Percentiles rank a stretch among this genome's conserved stretches.
Evolutionary conservation across 2,797 vertebrate genomes (phyloP).

Genomic region (Sebastes wilsoni): DNA sequence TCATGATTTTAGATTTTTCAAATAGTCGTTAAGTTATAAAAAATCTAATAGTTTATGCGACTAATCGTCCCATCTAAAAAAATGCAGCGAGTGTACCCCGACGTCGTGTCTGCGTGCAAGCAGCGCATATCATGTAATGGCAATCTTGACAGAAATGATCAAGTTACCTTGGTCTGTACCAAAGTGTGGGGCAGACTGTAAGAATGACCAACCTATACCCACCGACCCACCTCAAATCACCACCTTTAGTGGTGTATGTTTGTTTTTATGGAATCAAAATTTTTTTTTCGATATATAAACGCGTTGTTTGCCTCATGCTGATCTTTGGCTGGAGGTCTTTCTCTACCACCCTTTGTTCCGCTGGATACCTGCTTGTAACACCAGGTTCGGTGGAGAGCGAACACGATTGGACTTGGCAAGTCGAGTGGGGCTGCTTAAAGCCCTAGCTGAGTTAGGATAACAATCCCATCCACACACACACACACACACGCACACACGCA

Average conservation of each 20-base stretch:
- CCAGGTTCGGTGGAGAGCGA: constrained; percentile 24
- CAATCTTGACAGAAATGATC: background rate
- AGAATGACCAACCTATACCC: background rate
- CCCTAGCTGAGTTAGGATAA: constrained; percentile 62
- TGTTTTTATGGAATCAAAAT: background rate
- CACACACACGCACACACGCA: constrained; percentile 6
- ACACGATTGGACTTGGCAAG: constrained; percentile 43
- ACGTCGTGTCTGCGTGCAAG: too few relatives aligned
- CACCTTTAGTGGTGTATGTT: background rate
- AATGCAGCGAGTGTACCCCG: too few relatives aligned
- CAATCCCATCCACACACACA: constrained; percentile 20
- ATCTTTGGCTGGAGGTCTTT: background rate
- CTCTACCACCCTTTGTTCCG: background rate
- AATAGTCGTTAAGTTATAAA: too few relatives aligned
- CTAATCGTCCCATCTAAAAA: too few relatives aligned
- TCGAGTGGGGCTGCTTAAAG: constrained; percentile 43
- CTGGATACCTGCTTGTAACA: constrained; percentile 2
- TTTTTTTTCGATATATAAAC: background rate
- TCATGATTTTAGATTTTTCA: too few relatives aligned
- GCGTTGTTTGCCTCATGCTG: background rate
- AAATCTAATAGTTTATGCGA: too few relatives aligned
- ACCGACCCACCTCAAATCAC: background rate
- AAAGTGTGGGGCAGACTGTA: background rate
- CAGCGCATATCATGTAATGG: background rate
- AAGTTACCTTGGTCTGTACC: background rate